Conservation (phyloP, 2,888 invertebrate genomes). For the Rotaria sp. region DNA sequence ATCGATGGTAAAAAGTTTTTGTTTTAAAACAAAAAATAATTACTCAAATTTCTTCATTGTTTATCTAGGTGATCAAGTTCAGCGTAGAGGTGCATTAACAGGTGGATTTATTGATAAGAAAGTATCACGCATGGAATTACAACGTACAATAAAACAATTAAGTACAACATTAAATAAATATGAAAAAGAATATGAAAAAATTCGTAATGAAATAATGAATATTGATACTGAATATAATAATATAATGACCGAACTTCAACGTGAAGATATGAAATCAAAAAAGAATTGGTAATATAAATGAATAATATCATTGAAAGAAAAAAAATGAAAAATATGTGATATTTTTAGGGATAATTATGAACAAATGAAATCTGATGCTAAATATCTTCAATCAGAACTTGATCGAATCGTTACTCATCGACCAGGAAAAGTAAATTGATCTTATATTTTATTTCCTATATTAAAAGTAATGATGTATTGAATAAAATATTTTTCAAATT, state of each 20-base stretch:
- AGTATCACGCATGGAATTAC: slow-evolving; percentile 59
- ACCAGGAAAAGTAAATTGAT: slow-evolving; percentile 67
- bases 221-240: slow-evolving; percentile 57
- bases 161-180: slow-evolving; percentile 55
- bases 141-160: slow-evolving; percentile 43
- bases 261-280: slow-evolving; percentile 30
- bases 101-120: slow-evolving; percentile 98
- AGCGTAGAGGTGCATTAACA: slow-evolving; percentile 90
- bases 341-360: slow-evolving; percentile 75
- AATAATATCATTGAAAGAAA: too few relatives aligned
- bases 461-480: too few relatives aligned
- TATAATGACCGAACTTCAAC: slow-evolving; percentile 32
- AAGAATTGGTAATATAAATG: not conserved
- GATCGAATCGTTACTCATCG: slow-evolving; percentile 80
- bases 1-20: slow-evolving; percentile 67
- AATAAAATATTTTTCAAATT: too few relatives aligned
- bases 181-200: slow-evolving; percentile 71
- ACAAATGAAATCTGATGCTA: slow-evolving; percentile 87
- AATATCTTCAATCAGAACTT: slow-evolving; percentile 87
- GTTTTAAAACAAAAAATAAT: too few relatives aligned
- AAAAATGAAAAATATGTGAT: too few relatives aligned
- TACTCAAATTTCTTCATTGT: too few relatives aligned
- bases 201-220: slow-evolving; percentile 70
- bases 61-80: slow-evolving; percentile 63
- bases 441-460: too few relatives aligned